Evolutionary conservation across 1,140 invertebrate genomes (phyloP), one percentile per base, ranked within the genome.

Genomic region (Drosophila yakuba): DNA sequence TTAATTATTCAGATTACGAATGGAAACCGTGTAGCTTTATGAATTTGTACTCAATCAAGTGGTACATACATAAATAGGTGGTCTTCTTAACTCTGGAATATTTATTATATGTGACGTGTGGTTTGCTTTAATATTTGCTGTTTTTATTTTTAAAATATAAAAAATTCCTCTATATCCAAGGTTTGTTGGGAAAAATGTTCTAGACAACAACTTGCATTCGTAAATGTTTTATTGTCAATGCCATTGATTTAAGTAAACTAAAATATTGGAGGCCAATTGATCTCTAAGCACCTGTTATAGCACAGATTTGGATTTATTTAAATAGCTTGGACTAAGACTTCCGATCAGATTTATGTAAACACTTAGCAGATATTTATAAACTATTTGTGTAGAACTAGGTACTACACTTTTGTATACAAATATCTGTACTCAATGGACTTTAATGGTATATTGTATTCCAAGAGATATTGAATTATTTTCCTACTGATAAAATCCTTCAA

Each of bases 1-100:
- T 64, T 56, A 68, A 56, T 69, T 71, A 47, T 56, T 71, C 43
- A 39, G 64, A 68, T 68, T 68, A 32, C 10, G 47, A 12, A 41
- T 35, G 28, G 39, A 44, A 54, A 32, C 32, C 25, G 41, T 38
- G 39, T 20, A 23, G 25, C 41, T 69, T 69, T 71, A 71, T 71
- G 64, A 14, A 35, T 71, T 71, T 71, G 67, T 69, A 71, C 67
- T n/a, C 4, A 38, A 71, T 17, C 17, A 35, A 54, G 62, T 10
- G 48, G 57, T 50, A 35, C 61, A 32, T 32, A 32, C 32, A 44
- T 63, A 44, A 67, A 25, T 28, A 44, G 38, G 5, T 23, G 25
- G 47, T 62, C 47, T 68, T 64, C 47, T 64, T 63, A 67, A 67
- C 45, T 25, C 63, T 50, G 44, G 11, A 32, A 20, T 17, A 41